Conservation (phyloP, 2,888 invertebrate species). For the Megaustenia siamemsis region DNA sequence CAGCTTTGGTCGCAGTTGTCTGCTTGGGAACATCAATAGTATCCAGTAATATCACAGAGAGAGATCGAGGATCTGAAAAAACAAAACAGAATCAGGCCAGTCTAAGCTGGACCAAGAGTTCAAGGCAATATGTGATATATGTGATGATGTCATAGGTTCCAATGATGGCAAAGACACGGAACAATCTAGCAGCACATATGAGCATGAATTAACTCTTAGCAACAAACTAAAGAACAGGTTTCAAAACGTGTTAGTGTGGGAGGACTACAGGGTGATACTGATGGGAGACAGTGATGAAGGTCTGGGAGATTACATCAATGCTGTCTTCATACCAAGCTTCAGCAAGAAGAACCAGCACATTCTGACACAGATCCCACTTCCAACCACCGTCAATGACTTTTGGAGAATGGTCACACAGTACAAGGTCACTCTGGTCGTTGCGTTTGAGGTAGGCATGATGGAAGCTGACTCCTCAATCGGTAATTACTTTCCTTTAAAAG, state of each 20-base stretch:
- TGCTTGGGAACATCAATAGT: slow-evolving; percentile 1
- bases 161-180: not conserved
- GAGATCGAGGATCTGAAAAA: not conserved
- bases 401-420: slow-evolving; percentile 24
- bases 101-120: slow-evolving; percentile 1
- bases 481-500: not conserved
- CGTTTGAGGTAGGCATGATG: not conserved
- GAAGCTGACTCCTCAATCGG: not conserved
- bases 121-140: not conserved
- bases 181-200: not conserved
- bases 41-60: not conserved
- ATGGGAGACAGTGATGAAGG: not conserved
- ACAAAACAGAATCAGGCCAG: not conserved
- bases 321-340: slow-evolving; percentile 19
- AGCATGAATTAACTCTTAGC: not conserved
- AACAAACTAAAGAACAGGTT: slow-evolving; percentile 19
- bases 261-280: slow-evolving; percentile 2
- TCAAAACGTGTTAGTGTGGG: not conserved
- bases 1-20: not conserved
- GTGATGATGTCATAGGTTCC: not conserved
- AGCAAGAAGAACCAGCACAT: slow-evolving; percentile 6
- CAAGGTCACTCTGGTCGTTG: not conserved
- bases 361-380: slow-evolving; percentile 14
- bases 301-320: slow-evolving; percentile 1
- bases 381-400: not conserved